Evolutionary conservation across 2,797 vertebrate genomes (phyloP).

Genomic region (Carcharodon carcharias): DNA sequence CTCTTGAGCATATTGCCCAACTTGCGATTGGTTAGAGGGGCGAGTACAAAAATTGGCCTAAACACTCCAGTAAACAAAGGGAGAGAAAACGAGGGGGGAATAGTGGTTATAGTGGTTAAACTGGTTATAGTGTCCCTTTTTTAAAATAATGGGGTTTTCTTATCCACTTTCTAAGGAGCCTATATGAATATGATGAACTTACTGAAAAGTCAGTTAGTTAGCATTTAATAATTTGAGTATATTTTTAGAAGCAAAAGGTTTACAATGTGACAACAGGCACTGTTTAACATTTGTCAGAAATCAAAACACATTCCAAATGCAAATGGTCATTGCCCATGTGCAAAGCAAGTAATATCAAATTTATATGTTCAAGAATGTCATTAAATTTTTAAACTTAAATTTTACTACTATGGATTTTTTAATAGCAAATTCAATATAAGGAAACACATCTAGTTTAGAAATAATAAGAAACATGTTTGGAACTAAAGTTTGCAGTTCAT

Average conservation of each 20-base stretch:
- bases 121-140: not conserved
- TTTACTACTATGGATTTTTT: not conserved
- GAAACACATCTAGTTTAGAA: not conserved
- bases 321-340: not conserved
- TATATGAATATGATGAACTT: not conserved
- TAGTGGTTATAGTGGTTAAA: no score
- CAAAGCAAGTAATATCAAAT: slow-evolving; percentile 8
- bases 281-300: not conserved
- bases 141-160: not conserved
- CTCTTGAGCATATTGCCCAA: no score
- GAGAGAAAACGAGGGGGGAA: not conserved
- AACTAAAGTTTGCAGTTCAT: not conserved
- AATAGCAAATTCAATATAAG: not conserved
- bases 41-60: not conserved
- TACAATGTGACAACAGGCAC: not conserved
- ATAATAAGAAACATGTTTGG: not conserved
- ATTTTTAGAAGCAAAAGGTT: slow-evolving; percentile 17
- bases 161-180: not conserved
- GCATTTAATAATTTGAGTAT: not conserved
- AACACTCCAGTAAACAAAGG: not conserved
- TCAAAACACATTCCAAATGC: not conserved
- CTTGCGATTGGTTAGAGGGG: not conserved
- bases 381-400: not conserved
- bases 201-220: not conserved
- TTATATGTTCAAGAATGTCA: not conserved